Evolutionary conservation across 2,888 invertebrate genomes (phyloP), one percentile per base, ranked within the genome.

Genomic region (Meteorus colon): DNA sequence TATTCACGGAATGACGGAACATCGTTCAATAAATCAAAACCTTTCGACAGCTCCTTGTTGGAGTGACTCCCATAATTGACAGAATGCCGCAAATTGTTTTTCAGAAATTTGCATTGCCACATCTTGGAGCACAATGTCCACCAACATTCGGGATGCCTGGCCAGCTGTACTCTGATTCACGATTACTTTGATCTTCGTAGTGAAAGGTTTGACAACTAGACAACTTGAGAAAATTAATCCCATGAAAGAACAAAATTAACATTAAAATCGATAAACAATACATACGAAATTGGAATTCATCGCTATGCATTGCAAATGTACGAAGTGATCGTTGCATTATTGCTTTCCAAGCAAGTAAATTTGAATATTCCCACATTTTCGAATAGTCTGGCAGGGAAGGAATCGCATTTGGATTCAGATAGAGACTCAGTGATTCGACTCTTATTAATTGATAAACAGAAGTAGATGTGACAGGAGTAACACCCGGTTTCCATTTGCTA

Each of bases 271-370:
- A 48, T 48, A 48, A 2, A n/a, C 14, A 65, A n/a, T 77, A 92
- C 94, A 93, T 90, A 96, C 96, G 90, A 89, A 96, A 96, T 84
- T 96, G 94, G 88, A 96, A 95, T 78, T 94, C 93, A 86, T 95
- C 94, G 78, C 93, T 93, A 85, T 94, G 94, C 90, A 95, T 94
- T 24, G 93, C 93, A 87, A 95, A 95, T 81, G 94, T 95, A 83
- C 95, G 93, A 10, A 96, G 90, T 0, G 95, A 95, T 69, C 92
- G 92, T 24, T 94, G 91, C 94, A 96, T 94, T 69, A 94, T 92
- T 82, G 94, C 94, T 85, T 95, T 94, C 95, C 95, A 95, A 86
- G 92, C 91, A 80, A 94, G 83, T 92, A 94, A 87, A 93, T 91
- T 88, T 90, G 92, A 37, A 91, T 85, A 82, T 78, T 87, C 86